These are phyloP conservation scores for Spilogale gracilis DNA, from an alignment of 2,113 vertebrate species.

Conservation along the genomic window DNA sequence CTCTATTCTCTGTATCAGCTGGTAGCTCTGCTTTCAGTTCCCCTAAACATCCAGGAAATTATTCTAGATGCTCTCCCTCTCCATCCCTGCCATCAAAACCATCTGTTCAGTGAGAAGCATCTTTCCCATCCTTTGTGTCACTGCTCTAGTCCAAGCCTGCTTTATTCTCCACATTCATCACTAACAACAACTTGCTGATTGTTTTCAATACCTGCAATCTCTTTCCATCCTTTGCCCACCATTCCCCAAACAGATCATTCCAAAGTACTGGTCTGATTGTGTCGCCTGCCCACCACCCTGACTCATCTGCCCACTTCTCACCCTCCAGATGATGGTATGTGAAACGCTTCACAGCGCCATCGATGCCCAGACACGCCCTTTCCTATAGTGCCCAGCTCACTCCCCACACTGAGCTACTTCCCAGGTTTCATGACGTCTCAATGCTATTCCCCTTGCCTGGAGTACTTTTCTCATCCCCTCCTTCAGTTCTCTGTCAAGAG, in stretches of 20 bases:
- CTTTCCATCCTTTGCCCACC: not conserved
- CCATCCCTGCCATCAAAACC: not conserved
- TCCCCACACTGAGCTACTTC: not conserved
- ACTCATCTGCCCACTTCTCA: not conserved
- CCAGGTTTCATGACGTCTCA: not conserved
- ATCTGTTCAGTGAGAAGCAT: not conserved
- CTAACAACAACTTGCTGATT: not conserved
- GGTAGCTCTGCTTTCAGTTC: not conserved
- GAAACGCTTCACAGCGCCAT: not conserved
- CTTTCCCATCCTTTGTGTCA: not conserved
- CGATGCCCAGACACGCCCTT: not conserved
- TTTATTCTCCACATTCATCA: not conserved
- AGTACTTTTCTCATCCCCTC: not conserved
- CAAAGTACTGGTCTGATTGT: not conserved
- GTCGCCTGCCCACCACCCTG: not conserved
- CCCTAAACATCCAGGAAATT: not conserved
- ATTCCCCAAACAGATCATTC: not conserved
- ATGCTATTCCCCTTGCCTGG: not conserved
- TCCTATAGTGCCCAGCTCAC: not conserved
- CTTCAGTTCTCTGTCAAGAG: not conserved
- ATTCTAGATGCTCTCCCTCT: not conserved
- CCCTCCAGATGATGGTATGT: rapidly evolving
- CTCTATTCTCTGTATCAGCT: not conserved
- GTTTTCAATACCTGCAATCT: not conserved
- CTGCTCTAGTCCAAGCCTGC: not conserved